Evolutionary conservation across 2,888 invertebrate genomes (phyloP).

Genomic region (Rhamnusium bicolor): DNA sequence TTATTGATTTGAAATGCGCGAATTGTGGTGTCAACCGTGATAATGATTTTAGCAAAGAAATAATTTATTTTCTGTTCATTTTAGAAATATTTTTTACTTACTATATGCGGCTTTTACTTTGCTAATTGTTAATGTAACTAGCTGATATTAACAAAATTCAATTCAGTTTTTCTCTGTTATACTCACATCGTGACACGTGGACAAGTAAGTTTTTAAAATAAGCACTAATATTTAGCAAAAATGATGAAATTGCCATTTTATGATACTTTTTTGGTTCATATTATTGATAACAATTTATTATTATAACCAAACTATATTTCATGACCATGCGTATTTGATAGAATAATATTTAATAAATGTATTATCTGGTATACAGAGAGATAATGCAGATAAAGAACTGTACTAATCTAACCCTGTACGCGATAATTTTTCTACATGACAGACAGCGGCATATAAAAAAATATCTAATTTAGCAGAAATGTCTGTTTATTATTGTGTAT

Average conservation of each 20-base stretch:
- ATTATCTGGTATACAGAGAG: background rate
- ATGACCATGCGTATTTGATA: slow-evolving; percentile 16
- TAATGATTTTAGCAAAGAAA: too few relatives aligned
- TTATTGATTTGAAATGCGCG: too few relatives aligned
- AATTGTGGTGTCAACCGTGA: too few relatives aligned
- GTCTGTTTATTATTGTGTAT: slow-evolving; percentile 10
- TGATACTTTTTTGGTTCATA: too few relatives aligned
- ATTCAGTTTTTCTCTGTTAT: background rate
- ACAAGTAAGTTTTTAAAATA: background rate
- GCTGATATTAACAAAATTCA: too few relatives aligned
- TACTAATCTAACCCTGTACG: background rate
- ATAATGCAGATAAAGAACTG: background rate
- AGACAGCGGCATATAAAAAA: background rate
- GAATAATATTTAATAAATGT: slow-evolving; percentile 18
- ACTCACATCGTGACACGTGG: background rate
- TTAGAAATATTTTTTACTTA: too few relatives aligned
- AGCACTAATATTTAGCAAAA: background rate
- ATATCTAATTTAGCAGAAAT: background rate
- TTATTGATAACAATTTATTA: too few relatives aligned
- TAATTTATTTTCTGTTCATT: too few relatives aligned
- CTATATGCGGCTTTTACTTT: too few relatives aligned
- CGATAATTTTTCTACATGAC: background rate
- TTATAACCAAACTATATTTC: too few relatives aligned
- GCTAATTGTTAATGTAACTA: too few relatives aligned
- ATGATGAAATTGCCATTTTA: too few relatives aligned